Evolutionary conservation across 2,113 vertebrate species (phyloP), one percentile per base, ranked within the genome.

Genomic region (Rhegmatorhina hoffmannsi): DNA sequence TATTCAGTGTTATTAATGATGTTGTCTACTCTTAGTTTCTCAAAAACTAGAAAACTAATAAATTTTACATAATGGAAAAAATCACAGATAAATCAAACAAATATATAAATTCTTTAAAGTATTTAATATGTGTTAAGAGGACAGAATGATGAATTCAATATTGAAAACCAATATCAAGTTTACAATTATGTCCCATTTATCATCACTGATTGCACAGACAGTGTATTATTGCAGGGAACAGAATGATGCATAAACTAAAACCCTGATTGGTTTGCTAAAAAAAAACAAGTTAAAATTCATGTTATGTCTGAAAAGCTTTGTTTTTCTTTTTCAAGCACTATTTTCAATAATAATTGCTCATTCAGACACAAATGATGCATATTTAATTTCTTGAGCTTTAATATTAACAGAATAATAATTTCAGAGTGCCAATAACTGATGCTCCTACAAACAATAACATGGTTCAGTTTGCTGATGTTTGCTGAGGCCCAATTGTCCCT

Each of bases 121-220:
- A 98, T 98, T 98, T 98, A 98, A 98, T 98, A 98, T 97, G 96
- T 98, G 98, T 98, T 98, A 98, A 98, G 96, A 98, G 97, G 98
- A 98, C 98, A 98, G 98, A 96, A 98, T 98, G 98, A 98, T 98
- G 97, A 98, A 98, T 98, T 98, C 97, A 98, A 92, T 98, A 98
- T 98, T 98, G 98, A 98, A 98, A 98, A 98, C 97, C 97, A 98
- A 98, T 98, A 98, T 98, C 97, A 98, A 94, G 97, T 98, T 98
- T 97, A 97, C 97, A 98, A 98, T 98, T 97, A 98, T 96, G 95
- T 97, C 95, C 95, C 97, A 98, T 98, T 98, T 97, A 97, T 98
- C 98, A 98, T 98, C 96, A 94, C 96, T 97, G 96, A 95, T 96
- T 93, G 95, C 96, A 87, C 19, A 97, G 97, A 97, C 97, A 98